These are phyloP conservation scores for Drosophila ustulata DNA, from an alignment of 2,888 invertebrate species.

Conservation along the genomic window DNA sequence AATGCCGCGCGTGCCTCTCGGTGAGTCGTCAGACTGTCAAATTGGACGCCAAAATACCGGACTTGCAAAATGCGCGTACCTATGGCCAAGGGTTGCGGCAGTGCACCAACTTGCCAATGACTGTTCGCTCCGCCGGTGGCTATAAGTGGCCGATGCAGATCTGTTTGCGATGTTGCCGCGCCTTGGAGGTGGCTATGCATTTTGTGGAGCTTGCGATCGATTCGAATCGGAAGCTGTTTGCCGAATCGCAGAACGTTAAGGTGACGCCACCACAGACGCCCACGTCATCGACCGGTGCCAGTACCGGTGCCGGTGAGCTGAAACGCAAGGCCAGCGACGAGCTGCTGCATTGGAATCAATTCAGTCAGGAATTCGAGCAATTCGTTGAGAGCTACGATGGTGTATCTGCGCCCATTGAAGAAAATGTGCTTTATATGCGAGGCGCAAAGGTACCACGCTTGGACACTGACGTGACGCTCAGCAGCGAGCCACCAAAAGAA, in stretches of 20 bases:
- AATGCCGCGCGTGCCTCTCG: constrained; percentile 77
- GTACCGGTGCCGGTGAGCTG: constrained; percentile 48
- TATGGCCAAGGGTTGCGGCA: constrained; percentile 67
- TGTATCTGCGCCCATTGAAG: constrained; percentile 63
- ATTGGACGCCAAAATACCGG: constrained; percentile 59
- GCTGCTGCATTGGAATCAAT: constrained; percentile 68
- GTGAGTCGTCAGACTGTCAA: constrained; percentile 64
- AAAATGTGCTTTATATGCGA: constrained; percentile 74
- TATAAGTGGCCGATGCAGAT: constrained; percentile 73
- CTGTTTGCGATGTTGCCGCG: constrained; percentile 78
- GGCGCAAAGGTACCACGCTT: constrained; percentile 68
- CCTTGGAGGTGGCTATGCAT: constrained; percentile 76
- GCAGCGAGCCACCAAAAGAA: constrained; percentile 56
- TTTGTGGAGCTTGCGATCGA: constrained; percentile 70
- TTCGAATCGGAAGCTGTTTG: constrained; percentile 62
- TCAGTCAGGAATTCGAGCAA: constrained; percentile 71
- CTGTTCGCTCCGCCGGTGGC: constrained; percentile 41
- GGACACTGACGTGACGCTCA: constrained; percentile 46
- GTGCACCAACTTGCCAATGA: constrained; percentile 53
- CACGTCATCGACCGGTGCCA: constrained; percentile 19
- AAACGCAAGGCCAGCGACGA: constrained; percentile 71
- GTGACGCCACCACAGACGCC: constrained; percentile 19
- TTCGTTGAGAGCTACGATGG: constrained; percentile 71
- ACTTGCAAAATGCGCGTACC: constrained; percentile 59
- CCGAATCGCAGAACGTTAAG: constrained; percentile 58